These are phyloP conservation scores for Ophthalmolycus amberensis DNA, from an alignment of 2,113 vertebrate genomes.

Conservation along the genomic window DNA sequence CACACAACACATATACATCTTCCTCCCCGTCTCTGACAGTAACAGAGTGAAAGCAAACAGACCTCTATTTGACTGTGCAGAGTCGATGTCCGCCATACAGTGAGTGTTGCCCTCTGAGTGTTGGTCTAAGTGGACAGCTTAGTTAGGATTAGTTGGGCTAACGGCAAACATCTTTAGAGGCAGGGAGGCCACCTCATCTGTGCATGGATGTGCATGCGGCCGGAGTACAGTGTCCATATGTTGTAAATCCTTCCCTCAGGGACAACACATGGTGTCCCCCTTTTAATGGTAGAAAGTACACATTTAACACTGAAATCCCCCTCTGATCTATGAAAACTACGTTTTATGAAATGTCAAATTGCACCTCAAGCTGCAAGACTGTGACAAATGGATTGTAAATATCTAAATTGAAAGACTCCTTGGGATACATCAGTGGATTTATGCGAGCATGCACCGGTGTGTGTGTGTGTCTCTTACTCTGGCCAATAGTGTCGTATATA, in stretches of 20 bases:
- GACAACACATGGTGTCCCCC: constrained; percentile 21
- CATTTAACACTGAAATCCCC: neutral
- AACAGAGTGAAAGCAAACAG: constrained; percentile 53
- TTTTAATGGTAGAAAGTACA: neutral
- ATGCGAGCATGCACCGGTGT: constrained; percentile 9
- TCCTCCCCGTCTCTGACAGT: constrained; percentile 17
- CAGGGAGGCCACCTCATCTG: constrained; percentile 64
- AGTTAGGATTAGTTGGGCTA: constrained; percentile 76
- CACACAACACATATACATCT: neutral
- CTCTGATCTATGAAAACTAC: neutral
- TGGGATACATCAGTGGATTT: neutral
- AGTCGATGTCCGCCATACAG: constrained; percentile 33
- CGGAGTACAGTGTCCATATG: constrained; percentile 78
- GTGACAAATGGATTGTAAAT: neutral
- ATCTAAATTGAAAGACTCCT: neutral
- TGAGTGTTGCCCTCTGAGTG: constrained; percentile 44
- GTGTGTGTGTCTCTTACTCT: constrained; percentile 1
- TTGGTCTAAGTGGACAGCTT: constrained; percentile 76
- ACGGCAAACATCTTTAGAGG: constrained; percentile 67
- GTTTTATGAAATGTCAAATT: neutral
- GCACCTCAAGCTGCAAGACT: neutral
- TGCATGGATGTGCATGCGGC: constrained; percentile 69
- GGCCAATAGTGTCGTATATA: constrained; percentile 12
- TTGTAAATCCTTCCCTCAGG: constrained; percentile 64
- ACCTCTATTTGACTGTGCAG: constrained; percentile 24